phyloP scores from a whole-genome alignment of 2,888 invertebrate genomes.

The Sialis lutaria region DNA sequence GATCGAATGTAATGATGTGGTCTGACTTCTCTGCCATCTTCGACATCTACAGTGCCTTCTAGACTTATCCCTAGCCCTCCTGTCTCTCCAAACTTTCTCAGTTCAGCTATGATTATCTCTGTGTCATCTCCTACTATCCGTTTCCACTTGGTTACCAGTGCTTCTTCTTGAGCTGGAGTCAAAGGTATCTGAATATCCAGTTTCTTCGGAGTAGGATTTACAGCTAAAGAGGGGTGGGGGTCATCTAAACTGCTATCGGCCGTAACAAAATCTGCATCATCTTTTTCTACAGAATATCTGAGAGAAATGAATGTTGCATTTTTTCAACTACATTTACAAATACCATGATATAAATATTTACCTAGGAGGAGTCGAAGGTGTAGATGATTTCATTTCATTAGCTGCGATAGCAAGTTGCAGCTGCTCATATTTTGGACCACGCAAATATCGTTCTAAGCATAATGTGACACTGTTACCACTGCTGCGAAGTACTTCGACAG shows the following conservation, averaged over 20 bases:
- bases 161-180: slow-evolving; percentile 57
- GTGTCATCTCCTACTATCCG: slow-evolving; percentile 62
- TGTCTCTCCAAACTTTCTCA: slow-evolving; percentile 72
- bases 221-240: no score
- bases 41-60: slow-evolving; percentile 97
- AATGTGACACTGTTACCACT: slow-evolving; percentile 82
- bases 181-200: slow-evolving; percentile 20
- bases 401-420: slow-evolving; percentile 74
- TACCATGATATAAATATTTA: neutral
- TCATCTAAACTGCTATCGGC: no score
- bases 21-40: slow-evolving; percentile 87
- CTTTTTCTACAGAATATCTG: neutral
- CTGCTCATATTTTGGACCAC: slow-evolving; percentile 80
- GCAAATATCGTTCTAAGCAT: slow-evolving; percentile 75
- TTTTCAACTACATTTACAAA: neutral
- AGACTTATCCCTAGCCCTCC: slow-evolving; percentile 93
- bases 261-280: neutral
- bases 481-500: slow-evolving; percentile 88
- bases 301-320: neutral
- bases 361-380: slow-evolving; percentile 30
- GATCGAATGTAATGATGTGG: slow-evolving; percentile 98
- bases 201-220: neutral
- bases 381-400: slow-evolving; percentile 47
- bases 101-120: slow-evolving; percentile 63
- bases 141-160: slow-evolving; percentile 67